Percentiles rank a stretch among this genome's conserved stretches.
phyloP scores from a whole-genome alignment of 2,797 vertebrate genomes.

The Lates japonicus region DNA sequence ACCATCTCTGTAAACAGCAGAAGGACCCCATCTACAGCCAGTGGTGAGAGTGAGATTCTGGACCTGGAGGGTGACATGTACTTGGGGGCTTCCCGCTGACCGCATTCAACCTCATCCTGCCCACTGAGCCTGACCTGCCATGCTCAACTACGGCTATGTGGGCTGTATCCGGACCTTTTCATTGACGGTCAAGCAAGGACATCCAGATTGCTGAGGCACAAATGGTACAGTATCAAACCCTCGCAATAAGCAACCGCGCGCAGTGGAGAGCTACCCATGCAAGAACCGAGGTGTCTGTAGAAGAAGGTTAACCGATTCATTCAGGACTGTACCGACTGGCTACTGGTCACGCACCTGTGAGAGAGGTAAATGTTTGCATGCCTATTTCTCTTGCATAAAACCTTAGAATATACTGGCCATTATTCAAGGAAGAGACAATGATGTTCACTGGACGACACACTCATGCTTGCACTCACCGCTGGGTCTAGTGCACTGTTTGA shows the following conservation, averaged over 20 bases:
- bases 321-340: conserved; percentile 96
- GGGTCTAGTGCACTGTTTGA: too few species aligned
- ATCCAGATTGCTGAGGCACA: conserved; percentile 95
- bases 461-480: too few species aligned
- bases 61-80: conserved; percentile 99
- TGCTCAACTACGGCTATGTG: conserved; percentile 98
- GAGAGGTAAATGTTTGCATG: conserved; percentile 86
- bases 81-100: conserved; percentile 94
- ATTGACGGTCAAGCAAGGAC: conserved; percentile 97
- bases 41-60: conserved; percentile 97
- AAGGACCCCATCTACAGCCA: conserved; percentile 96
- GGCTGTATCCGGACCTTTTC: conserved; percentile 98
- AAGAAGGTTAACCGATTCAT: conserved; percentile 99
- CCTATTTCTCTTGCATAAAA: background rate
- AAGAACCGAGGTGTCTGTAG: conserved; percentile 96
- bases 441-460: too few species aligned
- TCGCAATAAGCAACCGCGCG: conserved; percentile 91
- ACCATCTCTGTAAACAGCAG: conserved; percentile 99
- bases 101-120: conserved; percentile 94
- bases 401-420: background rate
- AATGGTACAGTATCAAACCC: conserved; percentile 97
- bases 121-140: conserved; percentile 98
- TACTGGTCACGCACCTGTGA: conserved; percentile 98
- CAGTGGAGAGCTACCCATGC: conserved; percentile 98
- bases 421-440: background rate